phyloP scores from a whole-genome alignment of 2,888 invertebrate species.

The Parasteatoda lunata region DNA sequence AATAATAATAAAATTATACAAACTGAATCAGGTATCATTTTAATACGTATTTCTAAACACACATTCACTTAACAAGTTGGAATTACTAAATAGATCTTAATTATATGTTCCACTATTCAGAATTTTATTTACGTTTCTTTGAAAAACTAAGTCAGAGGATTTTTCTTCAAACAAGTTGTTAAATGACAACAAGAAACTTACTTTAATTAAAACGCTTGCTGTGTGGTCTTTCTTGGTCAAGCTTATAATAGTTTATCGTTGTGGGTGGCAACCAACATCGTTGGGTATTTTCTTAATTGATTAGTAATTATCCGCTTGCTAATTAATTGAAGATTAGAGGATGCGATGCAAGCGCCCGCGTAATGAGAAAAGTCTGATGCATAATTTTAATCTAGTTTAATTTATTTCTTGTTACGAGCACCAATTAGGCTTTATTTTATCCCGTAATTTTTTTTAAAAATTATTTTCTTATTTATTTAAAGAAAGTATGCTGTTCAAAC shows the following conservation, averaged over 20 bases:
- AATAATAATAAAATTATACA: too few species aligned
- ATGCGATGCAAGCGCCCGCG: neutral
- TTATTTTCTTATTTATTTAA: too few species aligned
- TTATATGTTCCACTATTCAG: too few species aligned
- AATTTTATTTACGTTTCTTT: too few species aligned
- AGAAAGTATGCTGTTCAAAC: too few species aligned
- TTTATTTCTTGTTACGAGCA: neutral
- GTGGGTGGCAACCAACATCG: neutral
- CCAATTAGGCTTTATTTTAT: neutral
- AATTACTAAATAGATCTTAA: too few species aligned
- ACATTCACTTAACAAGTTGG: too few species aligned
- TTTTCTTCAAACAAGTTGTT: too few species aligned
- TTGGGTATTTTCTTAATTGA: conserved; percentile 29
- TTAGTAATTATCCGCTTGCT: conserved; percentile 41
- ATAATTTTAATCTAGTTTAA: neutral
- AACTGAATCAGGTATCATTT: too few species aligned
- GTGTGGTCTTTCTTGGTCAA: neutral
- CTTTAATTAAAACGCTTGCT: neutral
- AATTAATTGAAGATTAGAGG: conserved; percentile 32
- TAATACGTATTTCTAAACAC: too few species aligned
- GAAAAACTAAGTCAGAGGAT: too few species aligned
- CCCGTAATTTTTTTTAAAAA: neutral
- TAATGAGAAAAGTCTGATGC: neutral
- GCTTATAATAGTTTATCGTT: neutral
- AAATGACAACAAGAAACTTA: neutral